Base-by-base conservation (phyloP, 2,113 vertebrate species). In the Caranx ignobilis region DNA sequence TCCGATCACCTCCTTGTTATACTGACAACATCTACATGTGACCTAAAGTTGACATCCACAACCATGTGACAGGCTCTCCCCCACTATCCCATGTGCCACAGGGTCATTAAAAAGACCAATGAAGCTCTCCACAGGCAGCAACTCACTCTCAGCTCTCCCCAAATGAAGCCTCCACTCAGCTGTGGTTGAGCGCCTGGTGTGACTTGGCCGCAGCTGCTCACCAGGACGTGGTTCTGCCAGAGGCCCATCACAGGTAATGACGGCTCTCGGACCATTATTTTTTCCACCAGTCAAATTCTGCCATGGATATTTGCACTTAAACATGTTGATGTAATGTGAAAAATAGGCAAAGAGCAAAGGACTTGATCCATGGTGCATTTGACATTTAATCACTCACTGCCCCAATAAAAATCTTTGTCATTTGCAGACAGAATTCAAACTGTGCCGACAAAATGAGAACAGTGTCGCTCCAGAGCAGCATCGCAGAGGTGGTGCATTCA, bases 191-290 rank as follows among this genome's bases (percentile, higher is more conserved):
- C 16, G 12, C 26, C 61, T 79, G 75, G 67, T 61, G 60, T 71
- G 66, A 76, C 60, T 74, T 65, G 75, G 63, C 63, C 48, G 5
- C 85, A 59, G 64, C 61, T 69, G 47, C 71, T 83, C 70, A 73
- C 48, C 68, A 70, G 71, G 74, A 77, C 31, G 5, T 6, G 18
- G 71, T 71, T 81, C 68, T 85, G 76, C 83, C 68, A 57, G 43
- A 75, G 64, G 81, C 61, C 75, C 73, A 66, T 90, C 74, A 70
- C 61, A 83, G 59, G 63, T 82, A 80, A 87, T 60, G 86, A 82
- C 52, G 11, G 56, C 79, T 71, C 52, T 34, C 57, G 67, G 55
- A 75, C 41, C 63, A 55, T 80, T 82, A 81, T 67, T 77, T 62
- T 37, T 60, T 62, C 61, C 72, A 41, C 55, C 39, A 52, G 79